Conservation (phyloP, 2,113 vertebrate genomes). For the Condylura cristata region DNA sequence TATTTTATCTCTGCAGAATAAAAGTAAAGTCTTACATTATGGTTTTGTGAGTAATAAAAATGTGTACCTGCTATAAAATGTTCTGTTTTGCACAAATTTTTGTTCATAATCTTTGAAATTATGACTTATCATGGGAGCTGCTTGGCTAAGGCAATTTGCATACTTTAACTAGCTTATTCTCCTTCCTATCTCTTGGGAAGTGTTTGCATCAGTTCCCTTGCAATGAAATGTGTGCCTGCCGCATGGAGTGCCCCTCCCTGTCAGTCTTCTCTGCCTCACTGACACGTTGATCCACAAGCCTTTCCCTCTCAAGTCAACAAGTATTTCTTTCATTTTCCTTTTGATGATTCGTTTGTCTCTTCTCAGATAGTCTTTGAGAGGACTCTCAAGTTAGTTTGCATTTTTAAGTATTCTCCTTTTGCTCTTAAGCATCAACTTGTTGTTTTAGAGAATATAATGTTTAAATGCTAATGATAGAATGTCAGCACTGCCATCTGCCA, state of each 20-base stretch:
- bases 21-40: conserved; percentile 27
- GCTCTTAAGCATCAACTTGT: background rate
- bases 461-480: background rate
- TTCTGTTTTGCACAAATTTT: conserved; percentile 18
- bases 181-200: conserved; percentile 33
- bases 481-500: background rate
- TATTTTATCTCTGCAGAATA: conserved; percentile 35
- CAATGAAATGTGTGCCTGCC: conserved; percentile 62
- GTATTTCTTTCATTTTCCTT: background rate
- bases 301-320: conserved; percentile 50
- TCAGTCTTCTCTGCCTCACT: conserved; percentile 77
- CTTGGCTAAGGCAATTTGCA: conserved; percentile 36
- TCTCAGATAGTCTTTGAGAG: background rate
- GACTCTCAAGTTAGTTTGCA: background rate
- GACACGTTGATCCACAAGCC: conserved; percentile 70
- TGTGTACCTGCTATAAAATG: conserved; percentile 32
- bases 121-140: conserved; percentile 12
- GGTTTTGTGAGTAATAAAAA: conserved; percentile 42
- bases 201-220: conserved; percentile 49
- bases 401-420: conserved; percentile 21
- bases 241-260: conserved; percentile 38
- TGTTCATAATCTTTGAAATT: conserved; percentile 42
- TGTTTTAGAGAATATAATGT: background rate
- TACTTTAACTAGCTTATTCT: conserved; percentile 14
- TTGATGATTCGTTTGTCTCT: background rate